Conservation (phyloP, 2,797 vertebrate species). For the Micromesistius poutassou region DNA sequence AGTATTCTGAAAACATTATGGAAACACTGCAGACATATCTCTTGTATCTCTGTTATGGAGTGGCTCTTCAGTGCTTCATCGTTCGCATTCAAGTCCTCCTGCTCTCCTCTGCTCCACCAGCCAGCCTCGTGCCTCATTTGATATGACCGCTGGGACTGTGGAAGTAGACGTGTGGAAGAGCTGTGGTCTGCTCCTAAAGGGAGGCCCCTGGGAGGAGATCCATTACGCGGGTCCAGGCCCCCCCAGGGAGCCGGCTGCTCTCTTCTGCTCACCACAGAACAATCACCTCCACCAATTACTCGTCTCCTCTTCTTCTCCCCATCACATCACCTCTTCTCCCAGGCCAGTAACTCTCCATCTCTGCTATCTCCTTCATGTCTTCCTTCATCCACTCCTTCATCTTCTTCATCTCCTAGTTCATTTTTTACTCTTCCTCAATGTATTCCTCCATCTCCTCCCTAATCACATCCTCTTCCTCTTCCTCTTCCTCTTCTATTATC, state of each 20-base stretch:
- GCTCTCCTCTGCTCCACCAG: not conserved
- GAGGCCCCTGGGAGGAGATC: constrained; percentile 58
- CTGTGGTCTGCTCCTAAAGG: constrained; percentile 56
- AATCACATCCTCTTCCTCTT: not conserved
- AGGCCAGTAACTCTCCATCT: not conserved
- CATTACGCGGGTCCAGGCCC: constrained; percentile 61
- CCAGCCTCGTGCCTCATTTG: not conserved
- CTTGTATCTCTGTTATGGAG: not conserved
- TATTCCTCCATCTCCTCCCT: not conserved
- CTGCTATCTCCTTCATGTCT: not conserved
- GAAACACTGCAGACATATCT: not conserved
- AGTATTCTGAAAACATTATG: not conserved
- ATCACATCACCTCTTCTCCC: not conserved
- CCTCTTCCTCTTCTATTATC: not conserved
- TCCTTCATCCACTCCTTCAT: not conserved
- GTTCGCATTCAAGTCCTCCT: not conserved
- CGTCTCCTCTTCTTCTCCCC: not conserved
- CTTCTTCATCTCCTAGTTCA: not conserved
- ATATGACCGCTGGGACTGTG: constrained; percentile 19
- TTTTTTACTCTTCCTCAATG: not conserved
- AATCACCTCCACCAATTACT: not conserved
- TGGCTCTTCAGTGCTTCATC: not conserved
- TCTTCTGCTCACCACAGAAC: not conserved
- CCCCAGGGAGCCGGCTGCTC: constrained; percentile 42
- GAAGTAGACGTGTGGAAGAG: constrained; percentile 45